Evolutionary conservation across 2,113 vertebrate genomes (phyloP).

Genomic region (Mastomys coucha): DNA sequence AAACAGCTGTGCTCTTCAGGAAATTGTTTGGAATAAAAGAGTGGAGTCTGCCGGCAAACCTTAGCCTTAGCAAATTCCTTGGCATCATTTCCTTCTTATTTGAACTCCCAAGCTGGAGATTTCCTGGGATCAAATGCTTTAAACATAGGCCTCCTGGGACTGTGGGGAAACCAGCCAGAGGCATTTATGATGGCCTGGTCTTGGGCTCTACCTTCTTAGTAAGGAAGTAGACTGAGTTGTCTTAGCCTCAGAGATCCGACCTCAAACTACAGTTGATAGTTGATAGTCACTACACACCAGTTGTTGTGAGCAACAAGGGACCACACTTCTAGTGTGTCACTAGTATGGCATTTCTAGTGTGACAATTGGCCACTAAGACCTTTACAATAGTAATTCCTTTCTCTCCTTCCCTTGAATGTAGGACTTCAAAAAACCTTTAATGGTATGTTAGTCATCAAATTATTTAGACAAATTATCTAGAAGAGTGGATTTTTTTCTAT

Average conservation of each 20-base stretch:
- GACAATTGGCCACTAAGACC: background rate
- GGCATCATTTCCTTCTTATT: slow-evolving; percentile 12
- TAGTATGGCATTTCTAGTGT: too few relatives aligned
- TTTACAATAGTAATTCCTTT: background rate
- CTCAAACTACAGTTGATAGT: background rate
- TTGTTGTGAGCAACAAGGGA: background rate
- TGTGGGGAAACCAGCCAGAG: background rate
- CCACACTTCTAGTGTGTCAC: background rate
- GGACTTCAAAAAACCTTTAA: background rate
- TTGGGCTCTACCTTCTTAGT: background rate
- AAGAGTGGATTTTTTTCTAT: slow-evolving; percentile 42
- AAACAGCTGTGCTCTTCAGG: slow-evolving; percentile 68
- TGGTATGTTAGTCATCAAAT: background rate
- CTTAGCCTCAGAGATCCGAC: background rate
- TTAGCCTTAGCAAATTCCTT: slow-evolving; percentile 15
- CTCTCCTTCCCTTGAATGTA: background rate
- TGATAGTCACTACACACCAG: background rate
- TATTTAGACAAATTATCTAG: background rate
- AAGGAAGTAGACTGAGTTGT: background rate
- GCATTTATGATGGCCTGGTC: background rate
- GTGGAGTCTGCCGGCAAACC: slow-evolving; percentile 47
- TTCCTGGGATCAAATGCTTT: slow-evolving; percentile 38
- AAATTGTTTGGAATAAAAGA: slow-evolving; percentile 69
- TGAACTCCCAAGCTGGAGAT: slow-evolving; percentile 46
- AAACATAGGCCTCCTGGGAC: background rate